Percentiles rank a stretch among this genome's conserved stretches.
phyloP scores from a whole-genome alignment of 2,113 vertebrate genomes.

The Brienomyrus brachyistius region DNA sequence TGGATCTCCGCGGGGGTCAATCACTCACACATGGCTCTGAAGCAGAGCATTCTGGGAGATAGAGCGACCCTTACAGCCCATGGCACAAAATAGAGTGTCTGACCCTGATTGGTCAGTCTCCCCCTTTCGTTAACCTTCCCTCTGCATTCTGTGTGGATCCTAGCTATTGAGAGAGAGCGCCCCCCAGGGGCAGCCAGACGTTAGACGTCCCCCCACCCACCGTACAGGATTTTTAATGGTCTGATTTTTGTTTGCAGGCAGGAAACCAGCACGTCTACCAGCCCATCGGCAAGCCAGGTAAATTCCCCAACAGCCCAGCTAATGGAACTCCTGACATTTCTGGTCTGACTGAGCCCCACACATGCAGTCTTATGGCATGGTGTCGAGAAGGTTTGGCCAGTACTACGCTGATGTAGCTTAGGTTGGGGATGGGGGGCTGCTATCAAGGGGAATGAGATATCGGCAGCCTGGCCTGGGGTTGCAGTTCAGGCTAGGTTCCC shows the following conservation, averaged over 20 bases:
- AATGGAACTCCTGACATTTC: not conserved
- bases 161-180: not conserved
- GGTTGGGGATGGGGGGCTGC: not conserved
- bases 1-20: too few relatives aligned
- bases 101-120: not conserved
- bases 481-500: not conserved
- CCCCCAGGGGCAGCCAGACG: not conserved
- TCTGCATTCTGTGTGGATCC: not conserved
- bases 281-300: conserved; percentile 93
- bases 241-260: conserved; percentile 64
- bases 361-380: not conserved
- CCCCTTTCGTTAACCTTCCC: not conserved
- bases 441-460: not conserved
- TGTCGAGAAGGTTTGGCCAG: not conserved
- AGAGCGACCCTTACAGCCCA: not conserved
- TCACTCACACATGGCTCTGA: not conserved
- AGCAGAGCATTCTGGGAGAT: not conserved
- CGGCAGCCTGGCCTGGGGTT: conserved; percentile 25
- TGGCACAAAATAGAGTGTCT: not conserved
- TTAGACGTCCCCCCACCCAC: not conserved
- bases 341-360: not conserved
- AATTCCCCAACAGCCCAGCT: conserved; percentile 31
- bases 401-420: not conserved
- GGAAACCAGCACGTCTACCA: conserved; percentile 97
- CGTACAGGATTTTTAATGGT: conserved; percentile 11